Percentiles rank a stretch among this genome's conserved stretches.
phyloP scores from a whole-genome alignment of 2,113 vertebrate species.

The Misgurnus anguillicaudatus region DNA sequence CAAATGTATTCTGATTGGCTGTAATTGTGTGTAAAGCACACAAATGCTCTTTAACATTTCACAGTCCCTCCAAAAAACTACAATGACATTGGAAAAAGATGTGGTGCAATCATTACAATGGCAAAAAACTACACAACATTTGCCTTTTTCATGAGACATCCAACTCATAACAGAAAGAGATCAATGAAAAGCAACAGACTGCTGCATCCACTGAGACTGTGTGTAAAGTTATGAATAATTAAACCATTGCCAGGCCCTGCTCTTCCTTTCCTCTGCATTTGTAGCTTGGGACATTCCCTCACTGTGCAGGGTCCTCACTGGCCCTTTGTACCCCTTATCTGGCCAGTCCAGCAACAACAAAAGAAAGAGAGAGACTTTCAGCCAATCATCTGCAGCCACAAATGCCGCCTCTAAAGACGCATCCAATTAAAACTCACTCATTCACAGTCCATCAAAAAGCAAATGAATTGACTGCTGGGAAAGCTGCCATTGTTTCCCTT shows the following conservation, averaged over 20 bases:
- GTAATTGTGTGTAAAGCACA: too few relatives aligned
- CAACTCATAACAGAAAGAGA: background rate
- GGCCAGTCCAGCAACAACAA: slow-evolving; percentile 35
- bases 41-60: too few relatives aligned
- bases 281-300: slow-evolving; percentile 15
- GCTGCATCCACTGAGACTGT: slow-evolving; percentile 13
- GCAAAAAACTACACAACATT: background rate
- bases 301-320: slow-evolving; percentile 30
- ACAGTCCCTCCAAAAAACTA: too few relatives aligned
- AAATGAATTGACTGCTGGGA: slow-evolving; percentile 51
- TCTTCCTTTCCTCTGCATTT: slow-evolving; percentile 1
- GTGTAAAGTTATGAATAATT: slow-evolving; percentile 12
- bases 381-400: slow-evolving; percentile 1
- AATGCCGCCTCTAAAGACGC: slow-evolving; percentile 25
- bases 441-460: slow-evolving; percentile 49
- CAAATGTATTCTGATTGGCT: too few relatives aligned
- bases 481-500: slow-evolving; percentile 38
- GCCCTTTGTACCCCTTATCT: slow-evolving; percentile 48
- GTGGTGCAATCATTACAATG: background rate
- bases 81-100: background rate
- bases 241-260: slow-evolving; percentile 18
- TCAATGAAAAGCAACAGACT: background rate
- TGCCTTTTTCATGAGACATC: background rate
- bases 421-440: slow-evolving; percentile 53
- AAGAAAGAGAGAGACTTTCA: slow-evolving; percentile 4